These are phyloP conservation scores for Drosophila pseudoananassae DNA, from an alignment of 1,140 invertebrate species.

Conservation along the genomic window DNA sequence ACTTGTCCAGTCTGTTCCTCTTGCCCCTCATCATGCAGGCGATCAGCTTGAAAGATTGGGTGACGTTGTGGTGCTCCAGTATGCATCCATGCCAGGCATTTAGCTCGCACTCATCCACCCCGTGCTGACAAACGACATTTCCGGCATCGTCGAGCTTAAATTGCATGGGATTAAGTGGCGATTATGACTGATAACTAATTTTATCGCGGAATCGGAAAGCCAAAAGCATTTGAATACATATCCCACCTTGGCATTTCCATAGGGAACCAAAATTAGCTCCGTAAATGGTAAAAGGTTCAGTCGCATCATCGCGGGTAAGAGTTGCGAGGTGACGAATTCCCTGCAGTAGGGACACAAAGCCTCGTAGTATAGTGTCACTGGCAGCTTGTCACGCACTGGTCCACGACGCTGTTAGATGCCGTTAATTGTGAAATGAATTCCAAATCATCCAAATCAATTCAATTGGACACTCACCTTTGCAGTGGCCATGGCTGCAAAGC, in stretches of 20 bases:
- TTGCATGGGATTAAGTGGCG: background rate
- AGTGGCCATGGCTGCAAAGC: slow-evolving; percentile 10
- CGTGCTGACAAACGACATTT: slow-evolving; percentile 70
- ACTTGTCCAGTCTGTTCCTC: slow-evolving; percentile 52
- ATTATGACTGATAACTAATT: slow-evolving; percentile 1
- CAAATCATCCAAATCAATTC: background rate
- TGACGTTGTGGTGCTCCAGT: slow-evolving; percentile 63
- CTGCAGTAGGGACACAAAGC: slow-evolving; percentile 75
- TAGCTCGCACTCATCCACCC: slow-evolving; percentile 65
- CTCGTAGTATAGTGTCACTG: slow-evolving; percentile 77
- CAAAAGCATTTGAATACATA: background rate
- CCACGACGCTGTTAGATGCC: slow-evolving; percentile 29
- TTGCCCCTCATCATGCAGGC: slow-evolving; percentile 69
- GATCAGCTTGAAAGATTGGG: slow-evolving; percentile 63
- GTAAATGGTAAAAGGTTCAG: slow-evolving; percentile 50
- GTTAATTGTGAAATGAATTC: background rate
- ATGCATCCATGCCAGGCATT: slow-evolving; percentile 81
- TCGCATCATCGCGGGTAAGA: slow-evolving; percentile 54
- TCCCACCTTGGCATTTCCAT: slow-evolving; percentile 67
- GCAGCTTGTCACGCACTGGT: slow-evolving; percentile 14
- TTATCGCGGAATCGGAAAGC: background rate
- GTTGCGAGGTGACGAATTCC: slow-evolving; percentile 59
- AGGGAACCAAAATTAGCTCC: slow-evolving; percentile 69
- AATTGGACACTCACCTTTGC: slow-evolving; percentile 23
- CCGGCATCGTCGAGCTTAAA: slow-evolving; percentile 22